Evolutionary conservation across 2,113 vertebrate species (phyloP).

Genomic region (Hystrix brachyura): DNA sequence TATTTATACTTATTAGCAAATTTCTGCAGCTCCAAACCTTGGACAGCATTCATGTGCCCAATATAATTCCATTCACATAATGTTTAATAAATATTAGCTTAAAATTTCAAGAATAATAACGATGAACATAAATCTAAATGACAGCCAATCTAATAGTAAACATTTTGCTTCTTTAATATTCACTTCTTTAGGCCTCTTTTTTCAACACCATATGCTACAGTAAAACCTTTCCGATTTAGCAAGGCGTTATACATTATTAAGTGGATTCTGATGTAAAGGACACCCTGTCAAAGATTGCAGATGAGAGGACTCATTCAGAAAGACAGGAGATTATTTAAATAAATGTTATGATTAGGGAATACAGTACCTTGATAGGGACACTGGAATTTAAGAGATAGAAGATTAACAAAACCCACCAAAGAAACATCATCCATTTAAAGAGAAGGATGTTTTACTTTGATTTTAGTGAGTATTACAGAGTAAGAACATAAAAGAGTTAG

Average conservation of each 20-base stretch:
- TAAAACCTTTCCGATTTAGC: conserved; percentile 37
- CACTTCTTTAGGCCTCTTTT: not conserved
- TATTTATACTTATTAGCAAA: conserved; percentile 40
- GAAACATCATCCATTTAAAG: conserved; percentile 65
- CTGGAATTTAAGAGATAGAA: not conserved
- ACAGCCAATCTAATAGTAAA: conserved; percentile 18
- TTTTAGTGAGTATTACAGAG: conserved; percentile 64
- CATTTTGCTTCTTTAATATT: conserved; percentile 35
- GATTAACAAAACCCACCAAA: conserved; percentile 49
- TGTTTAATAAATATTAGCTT: conserved; percentile 11
- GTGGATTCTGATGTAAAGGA: conserved; percentile 32
- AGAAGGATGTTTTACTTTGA: conserved; percentile 33
- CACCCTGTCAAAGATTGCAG: not conserved
- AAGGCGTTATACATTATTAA: conserved; percentile 3
- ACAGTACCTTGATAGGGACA: not conserved
- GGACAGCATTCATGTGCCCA: not conserved
- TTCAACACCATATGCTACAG: not conserved
- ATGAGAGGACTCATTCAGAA: conserved; percentile 15
- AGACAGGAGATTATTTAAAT: conserved; percentile 43
- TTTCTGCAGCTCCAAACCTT: not conserved
- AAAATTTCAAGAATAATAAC: conserved; percentile 20
- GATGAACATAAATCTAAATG: conserved; percentile 26
- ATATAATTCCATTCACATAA: conserved; percentile 39
- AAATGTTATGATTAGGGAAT: conserved; percentile 34
- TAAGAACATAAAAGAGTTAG: not conserved